phyloP scores from a whole-genome alignment of 2,888 invertebrate species.

The Meiosimyza decipiens region DNA sequence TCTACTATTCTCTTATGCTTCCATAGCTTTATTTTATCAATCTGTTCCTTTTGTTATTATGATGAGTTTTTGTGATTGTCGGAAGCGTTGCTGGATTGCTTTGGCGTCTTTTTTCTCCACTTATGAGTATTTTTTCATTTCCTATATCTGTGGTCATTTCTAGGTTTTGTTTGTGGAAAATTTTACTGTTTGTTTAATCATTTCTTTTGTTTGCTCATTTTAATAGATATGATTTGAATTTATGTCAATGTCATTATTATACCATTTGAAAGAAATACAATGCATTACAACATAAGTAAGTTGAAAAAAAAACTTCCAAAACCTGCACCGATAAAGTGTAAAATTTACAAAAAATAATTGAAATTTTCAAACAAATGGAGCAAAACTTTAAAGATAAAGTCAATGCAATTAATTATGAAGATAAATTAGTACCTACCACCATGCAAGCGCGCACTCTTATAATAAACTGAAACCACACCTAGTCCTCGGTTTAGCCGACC shows the following conservation, averaged over 20 bases:
- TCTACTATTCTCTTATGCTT: conserved; percentile 4
- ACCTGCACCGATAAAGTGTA: too few relatives aligned
- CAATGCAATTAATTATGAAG: conserved; percentile 29
- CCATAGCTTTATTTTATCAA: neutral
- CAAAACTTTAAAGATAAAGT: neutral
- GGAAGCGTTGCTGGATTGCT: neutral
- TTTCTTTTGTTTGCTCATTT: neutral
- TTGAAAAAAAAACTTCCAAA: too few relatives aligned
- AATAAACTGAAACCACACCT: conserved; percentile 17
- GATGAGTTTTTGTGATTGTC: neutral
- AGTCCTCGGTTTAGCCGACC: neutral
- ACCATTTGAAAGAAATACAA: too few relatives aligned
- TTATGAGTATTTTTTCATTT: conserved; percentile 3
- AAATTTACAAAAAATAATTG: too few relatives aligned
- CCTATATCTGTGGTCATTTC: neutral
- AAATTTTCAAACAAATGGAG: too few relatives aligned
- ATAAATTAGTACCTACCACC: conserved; percentile 31
- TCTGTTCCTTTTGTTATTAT: conserved; percentile 13
- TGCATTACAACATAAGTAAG: too few relatives aligned
- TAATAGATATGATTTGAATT: conserved; percentile 9
- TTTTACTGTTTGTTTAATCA: conserved; percentile 11
- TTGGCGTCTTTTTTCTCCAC: neutral
- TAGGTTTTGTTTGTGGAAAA: conserved; percentile 7
- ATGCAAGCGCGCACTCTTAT: neutral
- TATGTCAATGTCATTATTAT: conserved; percentile 17